phyloP scores from a whole-genome alignment of 2,797 vertebrate species.

The Bufotes viridis region DNA sequence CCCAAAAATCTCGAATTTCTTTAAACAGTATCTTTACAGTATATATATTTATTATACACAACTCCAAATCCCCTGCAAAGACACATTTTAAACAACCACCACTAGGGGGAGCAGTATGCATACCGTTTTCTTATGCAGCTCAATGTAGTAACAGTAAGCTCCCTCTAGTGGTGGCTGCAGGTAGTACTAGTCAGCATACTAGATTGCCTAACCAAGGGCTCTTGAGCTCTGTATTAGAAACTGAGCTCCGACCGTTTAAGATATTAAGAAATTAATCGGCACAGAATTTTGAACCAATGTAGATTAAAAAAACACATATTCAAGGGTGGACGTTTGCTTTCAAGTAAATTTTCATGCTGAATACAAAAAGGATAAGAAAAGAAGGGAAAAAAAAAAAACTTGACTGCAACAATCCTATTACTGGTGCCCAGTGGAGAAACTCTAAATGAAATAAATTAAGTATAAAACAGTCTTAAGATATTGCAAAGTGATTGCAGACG shows the following conservation, averaged over 20 bases:
- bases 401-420: conserved; percentile 63
- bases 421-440: neutral
- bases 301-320: neutral
- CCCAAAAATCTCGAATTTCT: neutral
- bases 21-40: neutral
- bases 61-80: neutral
- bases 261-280: neutral
- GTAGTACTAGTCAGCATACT: too few species aligned
- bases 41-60: neutral
- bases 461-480: conserved; percentile 30
- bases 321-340: neutral
- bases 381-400: conserved; percentile 33
- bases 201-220: too few species aligned
- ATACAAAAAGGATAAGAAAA: too few species aligned
- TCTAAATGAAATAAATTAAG: conserved; percentile 57
- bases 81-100: neutral
- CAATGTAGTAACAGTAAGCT: too few species aligned
- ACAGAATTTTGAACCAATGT: neutral
- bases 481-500: conserved; percentile 17
- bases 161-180: too few species aligned
- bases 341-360: too few species aligned
- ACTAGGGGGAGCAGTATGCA: neutral
- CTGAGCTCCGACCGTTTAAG: neutral
- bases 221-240: too few species aligned
- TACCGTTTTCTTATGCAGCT: neutral